A percentile compares a stretch with the other conserved stretches of the same genome.
These are phyloP conservation scores for Alloscopus bannaensis DNA, from an alignment of 2,888 invertebrate species.

Conservation along the genomic window DNA sequence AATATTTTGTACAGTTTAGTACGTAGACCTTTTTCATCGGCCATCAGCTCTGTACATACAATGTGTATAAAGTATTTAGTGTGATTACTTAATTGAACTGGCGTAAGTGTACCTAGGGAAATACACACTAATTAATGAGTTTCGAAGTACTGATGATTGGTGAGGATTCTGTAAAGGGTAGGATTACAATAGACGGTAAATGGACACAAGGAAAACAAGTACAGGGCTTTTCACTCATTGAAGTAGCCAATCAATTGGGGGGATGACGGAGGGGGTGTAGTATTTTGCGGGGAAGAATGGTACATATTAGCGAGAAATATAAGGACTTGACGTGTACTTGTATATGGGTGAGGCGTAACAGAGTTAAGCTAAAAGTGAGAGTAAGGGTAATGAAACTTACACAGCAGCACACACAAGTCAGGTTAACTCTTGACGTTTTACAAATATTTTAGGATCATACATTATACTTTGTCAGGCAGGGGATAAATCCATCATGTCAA, in stretches of 20 bases:
- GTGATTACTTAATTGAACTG: slow-evolving; percentile 1
- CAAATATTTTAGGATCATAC: slow-evolving; percentile 1
- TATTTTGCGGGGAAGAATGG: no score
- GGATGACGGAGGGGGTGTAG: no score
- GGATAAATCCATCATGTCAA: slow-evolving; percentile 14
- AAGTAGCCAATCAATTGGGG: no score
- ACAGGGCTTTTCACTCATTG: no score
- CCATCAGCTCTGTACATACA: slow-evolving; percentile 44
- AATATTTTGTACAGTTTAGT: slow-evolving; percentile 56
- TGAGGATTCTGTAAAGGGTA: not conserved
- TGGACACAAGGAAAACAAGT: no score
- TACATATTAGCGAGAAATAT: no score
- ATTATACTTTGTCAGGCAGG: not conserved
- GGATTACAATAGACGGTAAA: not conserved
- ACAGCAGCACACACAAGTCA: not conserved
- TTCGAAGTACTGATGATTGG: slow-evolving; percentile 10
- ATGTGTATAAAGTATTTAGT: not conserved
- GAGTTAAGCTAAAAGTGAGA: not conserved
- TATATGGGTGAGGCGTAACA: no score
- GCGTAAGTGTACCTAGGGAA: not conserved
- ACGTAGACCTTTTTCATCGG: slow-evolving; percentile 38
- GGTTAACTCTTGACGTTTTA: slow-evolving; percentile 4
- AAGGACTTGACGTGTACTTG: no score
- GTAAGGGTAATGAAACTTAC: slow-evolving; percentile 2
- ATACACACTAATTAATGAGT: not conserved